Base-by-base conservation (phyloP, 2,797 vertebrate genomes). In the Labeo calbasu region DNA sequence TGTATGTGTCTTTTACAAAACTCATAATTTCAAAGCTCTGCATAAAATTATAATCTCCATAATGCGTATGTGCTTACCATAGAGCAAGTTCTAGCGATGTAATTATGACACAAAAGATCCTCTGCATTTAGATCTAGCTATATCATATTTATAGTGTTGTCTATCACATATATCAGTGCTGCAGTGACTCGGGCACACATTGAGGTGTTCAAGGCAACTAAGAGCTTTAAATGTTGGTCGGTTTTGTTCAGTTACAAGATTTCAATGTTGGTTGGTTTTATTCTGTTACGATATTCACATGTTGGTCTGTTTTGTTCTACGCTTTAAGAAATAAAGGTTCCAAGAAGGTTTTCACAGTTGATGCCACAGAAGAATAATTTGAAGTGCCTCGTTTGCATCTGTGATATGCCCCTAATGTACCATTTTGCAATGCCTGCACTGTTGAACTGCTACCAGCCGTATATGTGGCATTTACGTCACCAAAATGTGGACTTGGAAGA, bases 401-500 rank as follows among this genome's bases (percentile, higher is more conserved):
- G 19, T 55, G 5, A 36, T 36, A 1, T 36, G 25, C 28, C 17
- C 28, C 15, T 5, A 19, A 19, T 36, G 17, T 53, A 51, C 1
- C 28, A 55, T 55, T 75, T 75, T 36, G 19, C 17, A 75, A 75
- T n/a, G 17, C 72, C 17, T 36, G 50, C 50, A 55, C 28, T 75
- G 50, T 1, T 21, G 28, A 75, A 55, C 50, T 75, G 17, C 19
- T n/a, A 55, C 17, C 72, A 75, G 21, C 19, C 53, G 28, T 75
- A 36, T 19, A 36, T 19, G 19, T 32, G 50, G 19, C 72, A 75
- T 75, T 36, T 36, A 55, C 11, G 12, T 55, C 72, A 75, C 72
- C 72, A 55, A n/a, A 73, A n/a, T 53, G 17, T 75, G 71, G 2
- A n/a, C 5, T 36, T 75, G 72, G 72, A 36, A 55, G 25, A 55